These are phyloP conservation scores for Drosophila nigritarsus DNA, from an alignment of 2,888 invertebrate genomes.

Conservation along the genomic window DNA sequence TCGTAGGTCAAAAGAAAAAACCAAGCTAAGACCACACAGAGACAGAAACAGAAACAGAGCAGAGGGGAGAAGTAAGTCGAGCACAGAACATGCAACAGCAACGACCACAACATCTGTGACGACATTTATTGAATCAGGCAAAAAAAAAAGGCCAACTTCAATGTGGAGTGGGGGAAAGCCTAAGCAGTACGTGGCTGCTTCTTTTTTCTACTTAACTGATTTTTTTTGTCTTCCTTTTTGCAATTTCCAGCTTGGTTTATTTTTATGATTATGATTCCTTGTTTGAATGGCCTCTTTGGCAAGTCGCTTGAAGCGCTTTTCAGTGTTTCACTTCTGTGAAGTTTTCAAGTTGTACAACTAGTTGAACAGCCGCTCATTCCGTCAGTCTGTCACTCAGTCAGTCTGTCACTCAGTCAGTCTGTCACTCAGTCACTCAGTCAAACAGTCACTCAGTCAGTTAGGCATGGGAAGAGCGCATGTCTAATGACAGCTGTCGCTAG, in stretches of 20 bases:
- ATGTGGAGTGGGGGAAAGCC: slow-evolving; percentile 3
- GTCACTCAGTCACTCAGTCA: too few relatives aligned
- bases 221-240: slow-evolving; percentile 6
- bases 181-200: slow-evolving; percentile 25
- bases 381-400: slow-evolving; percentile 31
- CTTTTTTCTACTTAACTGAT: slow-evolving; percentile 1
- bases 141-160: slow-evolving; percentile 11
- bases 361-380: slow-evolving; percentile 39
- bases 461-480: background rate
- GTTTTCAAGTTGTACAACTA: slow-evolving; percentile 63
- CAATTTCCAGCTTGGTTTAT: slow-evolving; percentile 23
- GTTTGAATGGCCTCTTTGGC: slow-evolving; percentile 66
- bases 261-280: slow-evolving; percentile 8
- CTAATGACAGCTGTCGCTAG: slow-evolving; percentile 42
- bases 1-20: slow-evolving; percentile 39
- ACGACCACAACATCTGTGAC: slow-evolving; percentile 32
- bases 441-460: background rate
- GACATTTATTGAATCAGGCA: slow-evolving; percentile 43
- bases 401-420: background rate
- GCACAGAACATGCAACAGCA: slow-evolving; percentile 25
- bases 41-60: slow-evolving; percentile 20
- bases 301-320: slow-evolving; percentile 70
- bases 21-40: slow-evolving; percentile 44
- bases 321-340: slow-evolving; percentile 75
- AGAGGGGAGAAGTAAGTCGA: background rate